A percentile compares a stretch with the other conserved stretches of the same genome.
These are phyloP conservation scores for Odontothrips loti DNA, from an alignment of 2,888 invertebrate genomes.

Conservation along the genomic window DNA sequence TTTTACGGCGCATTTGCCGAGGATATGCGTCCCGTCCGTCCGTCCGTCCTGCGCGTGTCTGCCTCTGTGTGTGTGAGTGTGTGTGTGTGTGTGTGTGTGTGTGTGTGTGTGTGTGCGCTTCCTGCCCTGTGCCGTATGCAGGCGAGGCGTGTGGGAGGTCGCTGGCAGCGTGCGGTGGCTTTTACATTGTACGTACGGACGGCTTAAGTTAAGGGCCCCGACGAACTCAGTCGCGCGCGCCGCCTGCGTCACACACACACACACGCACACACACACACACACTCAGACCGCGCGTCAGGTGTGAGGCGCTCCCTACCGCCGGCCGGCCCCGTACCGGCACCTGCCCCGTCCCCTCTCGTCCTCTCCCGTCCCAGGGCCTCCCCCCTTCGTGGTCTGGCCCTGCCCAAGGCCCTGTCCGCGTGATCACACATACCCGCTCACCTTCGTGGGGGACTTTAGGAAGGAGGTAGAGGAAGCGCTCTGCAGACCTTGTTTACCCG, in stretches of 20 bases:
- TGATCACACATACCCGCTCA: no score
- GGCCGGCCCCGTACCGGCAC: not conserved
- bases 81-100: not conserved
- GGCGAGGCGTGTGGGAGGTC: not conserved
- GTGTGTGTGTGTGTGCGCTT: not conserved
- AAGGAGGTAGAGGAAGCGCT: no score
- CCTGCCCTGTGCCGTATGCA: not conserved
- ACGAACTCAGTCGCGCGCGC: no score
- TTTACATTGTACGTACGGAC: no score
- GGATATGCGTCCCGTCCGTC: not conserved
- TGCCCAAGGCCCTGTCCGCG: no score
- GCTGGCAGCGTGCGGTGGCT: not conserved
- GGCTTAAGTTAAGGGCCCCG: no score
- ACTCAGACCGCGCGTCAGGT: not conserved
- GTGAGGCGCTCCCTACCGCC: not conserved
- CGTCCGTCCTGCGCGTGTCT: not conserved
- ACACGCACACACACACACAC: no score
- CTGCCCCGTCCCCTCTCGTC: not conserved
- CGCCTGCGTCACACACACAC: no score
- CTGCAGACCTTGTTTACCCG: no score
- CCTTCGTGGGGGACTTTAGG: no score
- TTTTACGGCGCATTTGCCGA: conserved; percentile 16
- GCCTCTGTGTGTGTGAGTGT: not conserved
- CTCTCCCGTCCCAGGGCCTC: no score
- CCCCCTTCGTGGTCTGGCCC: no score